Evolutionary conservation across 2,113 vertebrate genomes (phyloP).

Genomic region (Theristicus caerulescens): DNA sequence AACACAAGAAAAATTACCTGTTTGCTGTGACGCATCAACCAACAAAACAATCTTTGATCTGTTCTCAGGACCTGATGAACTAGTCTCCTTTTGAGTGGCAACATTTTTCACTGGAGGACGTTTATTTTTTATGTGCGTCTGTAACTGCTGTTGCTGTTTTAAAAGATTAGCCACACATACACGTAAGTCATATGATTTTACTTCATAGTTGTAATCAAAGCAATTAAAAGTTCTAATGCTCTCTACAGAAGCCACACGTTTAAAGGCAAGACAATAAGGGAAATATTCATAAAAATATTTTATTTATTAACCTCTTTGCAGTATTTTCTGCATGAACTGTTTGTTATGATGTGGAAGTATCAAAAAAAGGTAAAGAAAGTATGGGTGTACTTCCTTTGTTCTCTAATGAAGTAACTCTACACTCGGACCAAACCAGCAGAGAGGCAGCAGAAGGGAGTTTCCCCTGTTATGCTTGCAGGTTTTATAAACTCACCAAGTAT

Average conservation of each 20-base stretch:
- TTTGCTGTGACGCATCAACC: constrained; percentile 96
- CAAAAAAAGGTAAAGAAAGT: neutral
- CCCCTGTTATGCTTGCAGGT: neutral
- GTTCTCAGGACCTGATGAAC: constrained; percentile 86
- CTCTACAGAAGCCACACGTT: neutral
- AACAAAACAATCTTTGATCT: constrained; percentile 90
- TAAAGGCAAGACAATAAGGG: neutral
- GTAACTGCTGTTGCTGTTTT: constrained; percentile 73
- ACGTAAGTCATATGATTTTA: neutral
- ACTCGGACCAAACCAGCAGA: neutral
- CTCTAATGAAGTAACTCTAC: neutral
- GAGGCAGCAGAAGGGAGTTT: neutral
- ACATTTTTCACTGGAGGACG: constrained; percentile 89
- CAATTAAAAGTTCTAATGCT: neutral
- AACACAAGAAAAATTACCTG: constrained; percentile 77
- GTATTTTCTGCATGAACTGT: neutral
- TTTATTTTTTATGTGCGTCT: constrained; percentile 83
- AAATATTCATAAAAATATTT: neutral
- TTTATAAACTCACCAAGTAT: neutral
- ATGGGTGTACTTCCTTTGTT: neutral
- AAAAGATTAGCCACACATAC: neutral
- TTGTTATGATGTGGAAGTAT: neutral
- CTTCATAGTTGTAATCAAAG: neutral
- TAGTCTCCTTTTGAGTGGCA: constrained; percentile 95
- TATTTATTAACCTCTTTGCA: neutral